Evolutionary conservation across 2,888 invertebrate species (phyloP), one percentile per base, ranked within the genome.

Genomic region (Oxycera nigricornis): DNA sequence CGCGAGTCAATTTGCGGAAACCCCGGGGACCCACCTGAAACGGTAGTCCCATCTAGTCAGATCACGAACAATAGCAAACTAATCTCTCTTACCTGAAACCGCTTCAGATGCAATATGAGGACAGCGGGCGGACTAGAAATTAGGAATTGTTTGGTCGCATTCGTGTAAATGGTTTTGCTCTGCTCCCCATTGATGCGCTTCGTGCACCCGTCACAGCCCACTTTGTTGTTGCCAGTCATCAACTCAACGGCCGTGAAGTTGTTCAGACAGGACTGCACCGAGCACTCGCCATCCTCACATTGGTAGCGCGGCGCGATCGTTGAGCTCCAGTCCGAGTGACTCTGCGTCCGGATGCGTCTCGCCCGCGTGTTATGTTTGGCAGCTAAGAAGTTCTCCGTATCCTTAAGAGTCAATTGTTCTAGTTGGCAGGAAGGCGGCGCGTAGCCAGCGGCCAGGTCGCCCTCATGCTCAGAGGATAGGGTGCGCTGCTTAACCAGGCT

Each of bases 121-220:
- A 98, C 92, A 2, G 96, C 94, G 0, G 98, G 98, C 26, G 97
- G 96, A 81, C 91, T 91, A 77, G 94, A 94, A 31, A 99, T 92
- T 46, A 97, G 88, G 84, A 94, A 90, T 79, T 94, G 92, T 83
- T 94, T 93, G 0, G 93, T 93, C 52, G 94, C 93, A 81, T 93
- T 91, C 0, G 94, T 93, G 83, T 92, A 91, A 0, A 94, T 89
- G 3, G 92, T 91, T 82, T 92, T 93, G 20, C 90, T 91, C 74
- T 90, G 89, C 74, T 89, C 89, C 50, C 89, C 90, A 79, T 91
- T 91, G 77, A 89, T 87, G n/a, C 90, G 86, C 77, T 90, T 90
- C 0, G 95, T 95, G 86, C 98, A 98, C 59, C 91, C 90, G 81
- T 95, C 94, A 84, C 98, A 98, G 73, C 93, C 92, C 62, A 98